A percentile compares a stretch with the other conserved stretches of the same genome.
phyloP scores from a whole-genome alignment of 1,140 invertebrate species.

The Diuraphis noxia region DNA sequence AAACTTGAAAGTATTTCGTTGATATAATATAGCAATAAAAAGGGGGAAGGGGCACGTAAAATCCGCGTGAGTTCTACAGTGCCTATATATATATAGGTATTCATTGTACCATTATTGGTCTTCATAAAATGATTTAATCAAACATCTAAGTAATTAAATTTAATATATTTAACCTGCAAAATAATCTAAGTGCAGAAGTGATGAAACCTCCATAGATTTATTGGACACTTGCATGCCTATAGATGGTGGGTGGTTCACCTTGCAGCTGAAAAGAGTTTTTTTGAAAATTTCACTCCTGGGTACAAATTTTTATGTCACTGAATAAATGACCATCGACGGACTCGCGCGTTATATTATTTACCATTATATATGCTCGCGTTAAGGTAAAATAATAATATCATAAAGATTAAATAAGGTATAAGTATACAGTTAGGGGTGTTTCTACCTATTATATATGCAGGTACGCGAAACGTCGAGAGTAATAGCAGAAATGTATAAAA shows the following conservation, averaged over 20 bases:
- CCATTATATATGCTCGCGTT: not conserved
- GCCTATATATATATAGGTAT: too few relatives aligned
- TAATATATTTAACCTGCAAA: not conserved
- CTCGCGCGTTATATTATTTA: not conserved
- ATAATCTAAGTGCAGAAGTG: not conserved
- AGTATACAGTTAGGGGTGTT: not conserved
- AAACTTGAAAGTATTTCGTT: not conserved
- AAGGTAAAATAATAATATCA: not conserved
- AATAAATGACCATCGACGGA: not conserved
- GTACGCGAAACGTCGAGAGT: not conserved
- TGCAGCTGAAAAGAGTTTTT: not conserved
- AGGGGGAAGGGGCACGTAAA: not conserved
- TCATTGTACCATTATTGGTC: not conserved
- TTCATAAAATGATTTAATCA: not conserved
- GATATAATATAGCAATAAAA: not conserved
- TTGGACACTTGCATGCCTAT: not conserved
- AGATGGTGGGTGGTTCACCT: not conserved
- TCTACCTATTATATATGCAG: not conserved
- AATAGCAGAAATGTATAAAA: not conserved
- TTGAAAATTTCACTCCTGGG: not conserved
- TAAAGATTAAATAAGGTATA: not conserved
- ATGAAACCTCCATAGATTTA: not conserved
- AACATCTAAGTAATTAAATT: not conserved
- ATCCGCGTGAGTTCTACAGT: not conserved
- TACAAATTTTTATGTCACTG: not conserved